phyloP scores from a whole-genome alignment of 2,888 invertebrate genomes.

The Epinotia brunnichana region DNA sequence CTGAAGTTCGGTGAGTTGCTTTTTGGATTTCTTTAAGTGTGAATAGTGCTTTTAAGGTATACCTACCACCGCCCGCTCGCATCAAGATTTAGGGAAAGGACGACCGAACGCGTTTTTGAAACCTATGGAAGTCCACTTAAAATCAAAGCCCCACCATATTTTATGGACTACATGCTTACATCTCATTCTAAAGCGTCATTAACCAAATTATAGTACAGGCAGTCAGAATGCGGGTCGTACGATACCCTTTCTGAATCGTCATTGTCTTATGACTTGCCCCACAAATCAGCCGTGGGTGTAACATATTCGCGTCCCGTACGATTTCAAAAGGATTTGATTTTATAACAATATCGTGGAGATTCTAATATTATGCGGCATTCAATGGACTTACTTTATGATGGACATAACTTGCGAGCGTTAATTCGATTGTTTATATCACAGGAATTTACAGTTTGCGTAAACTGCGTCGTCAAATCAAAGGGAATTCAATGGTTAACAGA shows the following conservation, averaged over 20 bases:
- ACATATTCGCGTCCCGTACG: conserved; percentile 43
- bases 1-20: no score
- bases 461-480: conserved; percentile 26
- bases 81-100: no score
- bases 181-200: no score
- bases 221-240: neutral
- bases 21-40: no score
- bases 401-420: conserved; percentile 37
- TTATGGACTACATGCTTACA: no score
- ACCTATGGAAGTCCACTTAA: no score
- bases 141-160: no score
- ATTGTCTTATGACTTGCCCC: conserved; percentile 14
- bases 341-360: conserved; percentile 44
- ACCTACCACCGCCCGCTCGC: no score
- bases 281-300: conserved; percentile 37
- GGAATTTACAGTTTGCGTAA: conserved; percentile 29
- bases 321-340: conserved; percentile 45
- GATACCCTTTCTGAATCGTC: neutral
- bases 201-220: no score
- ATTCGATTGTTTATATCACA: conserved; percentile 43
- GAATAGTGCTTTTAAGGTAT: no score
- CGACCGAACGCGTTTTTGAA: no score
- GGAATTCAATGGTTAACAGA: conserved; percentile 3
- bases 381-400: conserved; percentile 40
- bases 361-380: conserved; percentile 42